These are phyloP conservation scores for Psettodes erumei DNA, from an alignment of 2,113 vertebrate genomes.

Conservation along the genomic window DNA sequence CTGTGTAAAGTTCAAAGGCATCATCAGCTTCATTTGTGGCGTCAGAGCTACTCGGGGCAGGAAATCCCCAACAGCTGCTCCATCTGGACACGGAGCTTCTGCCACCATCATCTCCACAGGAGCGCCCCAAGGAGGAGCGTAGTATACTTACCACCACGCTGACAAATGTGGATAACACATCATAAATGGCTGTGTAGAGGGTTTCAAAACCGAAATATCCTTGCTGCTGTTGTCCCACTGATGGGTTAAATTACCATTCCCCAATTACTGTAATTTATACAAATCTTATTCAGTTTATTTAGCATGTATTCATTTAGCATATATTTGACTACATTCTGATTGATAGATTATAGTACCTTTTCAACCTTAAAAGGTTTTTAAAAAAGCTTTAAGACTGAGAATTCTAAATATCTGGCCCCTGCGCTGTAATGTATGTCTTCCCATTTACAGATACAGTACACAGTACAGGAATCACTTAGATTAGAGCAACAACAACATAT, in stretches of 20 bases:
- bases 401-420: constrained; percentile 1
- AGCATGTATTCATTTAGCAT: not conserved
- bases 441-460: not conserved
- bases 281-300: too few relatives aligned
- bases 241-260: too few relatives aligned
- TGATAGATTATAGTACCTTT: not conserved
- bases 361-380: not conserved
- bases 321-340: not conserved
- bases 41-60: constrained; percentile 29
- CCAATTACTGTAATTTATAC: too few relatives aligned
- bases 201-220: not conserved
- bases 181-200: constrained; percentile 15
- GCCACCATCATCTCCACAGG: constrained; percentile 51
- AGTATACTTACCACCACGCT: constrained; percentile 21
- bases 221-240: not conserved
- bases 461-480: constrained; percentile 1
- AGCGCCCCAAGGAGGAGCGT: constrained; percentile 32
- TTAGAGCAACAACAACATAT: not conserved
- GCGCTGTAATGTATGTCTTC: not conserved
- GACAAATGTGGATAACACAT: constrained; percentile 36
- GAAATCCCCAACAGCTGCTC: constrained; percentile 61
- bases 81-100: constrained; percentile 58
- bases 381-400: not conserved
- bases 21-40: constrained; percentile 52
- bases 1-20: constrained; percentile 57